Base-by-base conservation (phyloP, 1,140 invertebrate genomes). In the Ruditapes philippinarum region DNA sequence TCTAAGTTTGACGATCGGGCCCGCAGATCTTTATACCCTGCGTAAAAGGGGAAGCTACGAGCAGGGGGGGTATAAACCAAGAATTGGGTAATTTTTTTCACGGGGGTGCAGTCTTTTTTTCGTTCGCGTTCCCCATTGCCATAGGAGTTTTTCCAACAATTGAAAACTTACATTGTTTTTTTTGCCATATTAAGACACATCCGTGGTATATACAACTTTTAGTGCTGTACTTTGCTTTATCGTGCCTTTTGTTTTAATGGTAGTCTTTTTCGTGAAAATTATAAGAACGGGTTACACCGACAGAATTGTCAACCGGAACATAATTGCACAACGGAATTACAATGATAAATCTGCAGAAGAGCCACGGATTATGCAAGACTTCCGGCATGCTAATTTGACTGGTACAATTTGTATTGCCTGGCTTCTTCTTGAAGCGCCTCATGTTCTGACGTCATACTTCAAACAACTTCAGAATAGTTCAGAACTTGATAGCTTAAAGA, bases 31-130 rank as follows among this genome's bases (percentile, higher is more conserved):
- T 82, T 88, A 93, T 28, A 91, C 92, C n/a, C 89, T 94, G 14
- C 89, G 73, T 40, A 74, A 78, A 60, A 86, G 91, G 12, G 85
- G 74, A 0, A 91, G 88, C 57, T 93, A 94, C 73, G 89, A 92
- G 28, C 76, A 88, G 1, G 81, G 92, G 54, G 68, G 94, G 31
- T 92, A 87, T 4, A 83, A 84, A 12, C 81, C 76, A 17, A 62
- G 91, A 78, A 81, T 92, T 7, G 49, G 57, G 17, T 94, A 31
- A 88, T 95, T 1, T 60, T 82, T 0, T 93, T 89, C 76, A 91
- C 93, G 0, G 95, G 94, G 94, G 19, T 95, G 14, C 93, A 95
- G 36, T 76, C 93, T 12, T 25, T n/a, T n/a, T 93, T 25, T 87
- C 91, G 54, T 94, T 95, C 78, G 92, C 92, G 79, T 28, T 93